These are phyloP conservation scores for Drosophila tristis DNA, from an alignment of 1,140 invertebrate species.

Conservation along the genomic window DNA sequence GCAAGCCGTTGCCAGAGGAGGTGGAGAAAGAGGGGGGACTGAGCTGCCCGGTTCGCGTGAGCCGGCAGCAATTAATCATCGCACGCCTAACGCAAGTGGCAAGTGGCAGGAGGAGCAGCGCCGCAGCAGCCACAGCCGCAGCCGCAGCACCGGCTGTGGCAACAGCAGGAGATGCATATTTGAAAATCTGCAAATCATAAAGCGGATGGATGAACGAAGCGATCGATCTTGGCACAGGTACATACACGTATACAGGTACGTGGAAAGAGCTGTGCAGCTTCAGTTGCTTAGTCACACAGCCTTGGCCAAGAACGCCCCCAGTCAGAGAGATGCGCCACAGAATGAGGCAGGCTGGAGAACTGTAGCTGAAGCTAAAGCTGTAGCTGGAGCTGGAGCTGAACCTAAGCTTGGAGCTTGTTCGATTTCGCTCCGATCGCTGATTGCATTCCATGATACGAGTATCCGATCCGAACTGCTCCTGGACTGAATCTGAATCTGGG, in stretches of 20 bases:
- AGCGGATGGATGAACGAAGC: slow-evolving; percentile 47
- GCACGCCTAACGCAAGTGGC: slow-evolving; percentile 65
- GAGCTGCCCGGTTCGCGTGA: slow-evolving; percentile 55
- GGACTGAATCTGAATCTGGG: slow-evolving; percentile 22
- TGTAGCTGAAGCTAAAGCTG: slow-evolving; percentile 3
- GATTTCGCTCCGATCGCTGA: slow-evolving; percentile 71
- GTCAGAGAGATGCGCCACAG: slow-evolving; percentile 36
- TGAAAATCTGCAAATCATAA: slow-evolving; percentile 82
- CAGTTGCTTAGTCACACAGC: slow-evolving; percentile 70
- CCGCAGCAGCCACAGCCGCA: slow-evolving; percentile 4
- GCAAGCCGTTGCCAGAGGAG: slow-evolving; percentile 28
- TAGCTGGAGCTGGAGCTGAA: slow-evolving; percentile 33
- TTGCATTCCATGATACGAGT: slow-evolving; percentile 70
- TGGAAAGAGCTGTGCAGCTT: slow-evolving; percentile 13
- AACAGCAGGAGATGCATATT: slow-evolving; percentile 78
- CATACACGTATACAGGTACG: slow-evolving; percentile 8
- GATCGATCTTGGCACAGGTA: slow-evolving; percentile 45
- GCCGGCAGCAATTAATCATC: slow-evolving; percentile 80
- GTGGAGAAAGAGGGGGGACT: too few species aligned
- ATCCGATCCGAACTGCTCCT: too few species aligned
- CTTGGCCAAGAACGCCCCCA: slow-evolving; percentile 68
- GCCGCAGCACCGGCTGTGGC: slow-evolving; percentile 10
- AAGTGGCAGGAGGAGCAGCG: slow-evolving; percentile 31
- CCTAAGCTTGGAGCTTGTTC: slow-evolving; percentile 54
- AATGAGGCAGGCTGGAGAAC: slow-evolving; percentile 23